These are phyloP conservation scores for Glyphotaelius pellucidus DNA, from an alignment of 2,888 invertebrate genomes.

Conservation along the genomic window DNA sequence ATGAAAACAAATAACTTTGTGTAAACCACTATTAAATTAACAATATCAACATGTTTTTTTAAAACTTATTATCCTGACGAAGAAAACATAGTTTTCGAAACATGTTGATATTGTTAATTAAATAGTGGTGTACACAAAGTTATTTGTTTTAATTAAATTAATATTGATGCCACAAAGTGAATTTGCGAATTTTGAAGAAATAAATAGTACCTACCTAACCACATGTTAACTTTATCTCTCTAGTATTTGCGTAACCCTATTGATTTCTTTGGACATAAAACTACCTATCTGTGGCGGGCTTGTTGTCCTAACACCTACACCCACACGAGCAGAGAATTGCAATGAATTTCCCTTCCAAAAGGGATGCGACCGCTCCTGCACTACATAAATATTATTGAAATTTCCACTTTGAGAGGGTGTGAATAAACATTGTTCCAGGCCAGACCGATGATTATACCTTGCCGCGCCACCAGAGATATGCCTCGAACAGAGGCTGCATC, in stretches of 20 bases:
- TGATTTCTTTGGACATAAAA: neutral
- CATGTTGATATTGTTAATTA: too few species aligned
- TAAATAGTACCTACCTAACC: neutral
- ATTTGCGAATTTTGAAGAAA: too few species aligned
- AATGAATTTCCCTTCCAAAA: conserved; percentile 8
- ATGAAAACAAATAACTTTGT: too few species aligned
- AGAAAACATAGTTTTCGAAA: too few species aligned
- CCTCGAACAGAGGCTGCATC: conserved; percentile 44
- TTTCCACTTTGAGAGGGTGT: conserved; percentile 54
- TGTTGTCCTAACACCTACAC: neutral
- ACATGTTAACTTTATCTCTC: neutral
- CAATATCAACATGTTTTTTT: too few species aligned
- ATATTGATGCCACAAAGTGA: too few species aligned
- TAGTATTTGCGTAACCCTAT: neutral
- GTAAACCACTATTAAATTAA: too few species aligned
- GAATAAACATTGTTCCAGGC: conserved; percentile 58
- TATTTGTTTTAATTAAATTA: too few species aligned
- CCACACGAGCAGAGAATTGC: neutral
- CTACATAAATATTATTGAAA: conserved; percentile 63
- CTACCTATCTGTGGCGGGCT: neutral
- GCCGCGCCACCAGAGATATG: conserved; percentile 54
- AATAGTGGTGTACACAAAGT: too few species aligned
- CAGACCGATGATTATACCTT: conserved; percentile 57
- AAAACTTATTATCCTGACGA: too few species aligned
- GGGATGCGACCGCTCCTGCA: conserved; percentile 35